These are phyloP conservation scores for Helarctos malayanus DNA, from an alignment of 2,797 vertebrate species.

Conservation along the genomic window DNA sequence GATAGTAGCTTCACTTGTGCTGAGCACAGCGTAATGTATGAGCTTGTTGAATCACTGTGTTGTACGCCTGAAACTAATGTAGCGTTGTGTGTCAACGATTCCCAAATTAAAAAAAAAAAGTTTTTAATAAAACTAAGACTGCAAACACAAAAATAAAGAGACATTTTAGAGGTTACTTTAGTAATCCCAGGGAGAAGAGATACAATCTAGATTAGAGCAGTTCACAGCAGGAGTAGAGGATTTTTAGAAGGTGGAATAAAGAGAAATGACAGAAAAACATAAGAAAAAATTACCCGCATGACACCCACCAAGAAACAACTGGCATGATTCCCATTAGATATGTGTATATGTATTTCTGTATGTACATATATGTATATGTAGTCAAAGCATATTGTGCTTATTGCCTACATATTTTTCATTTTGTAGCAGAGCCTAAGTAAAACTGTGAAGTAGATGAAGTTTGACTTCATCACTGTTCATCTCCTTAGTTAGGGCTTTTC, in stretches of 20 bases:
- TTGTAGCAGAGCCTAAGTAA: neutral
- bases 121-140: neutral
- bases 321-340: neutral
- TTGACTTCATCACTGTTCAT: neutral
- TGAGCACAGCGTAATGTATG: neutral
- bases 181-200: neutral
- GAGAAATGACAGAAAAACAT: slow-evolving; percentile 10
- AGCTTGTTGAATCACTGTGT: neutral
- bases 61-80: neutral
- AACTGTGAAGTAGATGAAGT: neutral
- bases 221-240: neutral
- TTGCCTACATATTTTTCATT: neutral
- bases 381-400: neutral
- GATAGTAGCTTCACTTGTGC: neutral
- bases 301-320: neutral
- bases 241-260: neutral
- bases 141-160: slow-evolving; percentile 13
- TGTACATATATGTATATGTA: neutral
- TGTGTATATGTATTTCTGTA: neutral
- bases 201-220: neutral
- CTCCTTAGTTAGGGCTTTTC: neutral
- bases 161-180: neutral
- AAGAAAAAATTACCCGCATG: neutral
- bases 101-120: neutral
- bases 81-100: neutral